phyloP scores from a whole-genome alignment of 2,888 invertebrate species.

The Pogonocherus hispidulus region DNA sequence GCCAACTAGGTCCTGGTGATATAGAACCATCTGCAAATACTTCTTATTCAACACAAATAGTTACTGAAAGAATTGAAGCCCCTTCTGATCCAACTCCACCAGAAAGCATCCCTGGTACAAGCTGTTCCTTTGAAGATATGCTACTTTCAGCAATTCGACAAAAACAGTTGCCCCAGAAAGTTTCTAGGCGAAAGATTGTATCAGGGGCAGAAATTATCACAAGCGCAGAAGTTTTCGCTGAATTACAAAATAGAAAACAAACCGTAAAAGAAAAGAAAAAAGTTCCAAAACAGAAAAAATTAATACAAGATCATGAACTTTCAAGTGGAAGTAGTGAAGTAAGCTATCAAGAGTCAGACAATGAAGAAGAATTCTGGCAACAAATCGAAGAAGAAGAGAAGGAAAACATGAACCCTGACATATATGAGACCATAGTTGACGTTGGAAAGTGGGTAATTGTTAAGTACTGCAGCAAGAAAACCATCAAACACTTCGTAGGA shows the following conservation, averaged over 20 bases:
- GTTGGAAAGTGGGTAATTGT: conserved; percentile 11
- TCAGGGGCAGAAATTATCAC: neutral
- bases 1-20: neutral
- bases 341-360: neutral
- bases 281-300: too few relatives aligned
- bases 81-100: neutral
- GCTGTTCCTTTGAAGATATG: neutral
- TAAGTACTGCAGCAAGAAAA: too few relatives aligned
- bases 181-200: neutral
- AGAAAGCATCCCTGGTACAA: neutral
- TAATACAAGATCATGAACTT: too few relatives aligned
- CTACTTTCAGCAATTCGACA: neutral
- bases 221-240: neutral
- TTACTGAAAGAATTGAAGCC: neutral
- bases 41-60: neutral
- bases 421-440: neutral
- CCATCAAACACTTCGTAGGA: conserved; percentile 22
- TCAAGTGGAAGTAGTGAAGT: neutral
- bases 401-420: neutral
- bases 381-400: neutral
- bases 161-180: neutral
- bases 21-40: neutral
- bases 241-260: too few relatives aligned
- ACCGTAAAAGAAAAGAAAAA: too few relatives aligned
- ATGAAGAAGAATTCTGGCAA: neutral